Conservation (phyloP, 2,113 vertebrate genomes). For the Hippolais icterina region DNA sequence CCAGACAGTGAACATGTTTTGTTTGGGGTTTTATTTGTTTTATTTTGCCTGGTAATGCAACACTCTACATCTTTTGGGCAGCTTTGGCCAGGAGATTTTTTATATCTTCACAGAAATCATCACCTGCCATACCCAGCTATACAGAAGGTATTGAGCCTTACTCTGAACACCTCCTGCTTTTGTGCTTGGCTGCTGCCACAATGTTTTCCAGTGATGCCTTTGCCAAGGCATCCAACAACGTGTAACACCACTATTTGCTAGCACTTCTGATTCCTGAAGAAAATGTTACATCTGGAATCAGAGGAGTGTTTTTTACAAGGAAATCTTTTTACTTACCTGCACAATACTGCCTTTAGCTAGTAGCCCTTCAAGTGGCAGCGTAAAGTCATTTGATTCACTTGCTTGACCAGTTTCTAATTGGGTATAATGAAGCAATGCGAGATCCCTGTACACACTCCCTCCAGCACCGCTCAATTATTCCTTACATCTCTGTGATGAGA, state of each 20-base stretch:
- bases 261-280: rapidly evolving
- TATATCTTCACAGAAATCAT: neutral
- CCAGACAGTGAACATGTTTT: neutral
- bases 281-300: neutral
- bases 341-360: neutral
- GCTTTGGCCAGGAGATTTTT: neutral
- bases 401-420: neutral
- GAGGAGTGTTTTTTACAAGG: neutral
- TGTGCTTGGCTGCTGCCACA: neutral
- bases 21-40: neutral
- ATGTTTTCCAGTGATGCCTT: neutral
- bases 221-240: neutral
- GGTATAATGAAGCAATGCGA: neutral
- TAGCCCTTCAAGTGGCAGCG: neutral
- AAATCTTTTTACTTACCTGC: neutral
- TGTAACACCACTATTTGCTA: neutral
- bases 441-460: neutral
- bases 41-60: neutral
- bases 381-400: neutral
- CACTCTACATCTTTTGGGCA: neutral
- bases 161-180: neutral
- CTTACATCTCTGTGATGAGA: neutral
- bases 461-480: neutral
- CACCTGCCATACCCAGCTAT: neutral
- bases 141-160: neutral